Evolutionary conservation across 2,797 vertebrate species (phyloP), one percentile per base, ranked within the genome.

Genomic region (Acrossocheilus fasciatus): DNA sequence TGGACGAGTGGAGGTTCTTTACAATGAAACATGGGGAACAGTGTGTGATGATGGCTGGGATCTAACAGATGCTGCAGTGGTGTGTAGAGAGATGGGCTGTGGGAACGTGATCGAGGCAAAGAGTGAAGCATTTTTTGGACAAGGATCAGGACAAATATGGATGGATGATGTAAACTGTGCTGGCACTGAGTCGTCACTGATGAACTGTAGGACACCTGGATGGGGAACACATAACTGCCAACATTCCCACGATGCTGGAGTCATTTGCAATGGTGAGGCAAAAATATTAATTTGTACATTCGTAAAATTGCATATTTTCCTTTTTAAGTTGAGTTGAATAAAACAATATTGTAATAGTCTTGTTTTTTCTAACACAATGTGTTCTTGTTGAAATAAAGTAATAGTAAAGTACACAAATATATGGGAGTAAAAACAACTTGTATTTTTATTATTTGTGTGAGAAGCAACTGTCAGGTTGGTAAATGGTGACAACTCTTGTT

Each of bases 41-140:
- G 39, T 39, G 39, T 39, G 39, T 39, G 39, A 39, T 39, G 39
- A 39, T 39, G 39, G 5, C 39, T 36, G 36, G 36, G 36, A 36
- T 36, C 36, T 36, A 36, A 4, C 36, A 36, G 36, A 36, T 0
- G 36, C 36, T 36, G 36, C 36, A 36, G 36, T 36, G 36, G 34
- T 34, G 34, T 34, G 34, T 34, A 34, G 34, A 34, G 34, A 34
- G 34, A 34, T 3, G 1, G 34, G 36, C 34, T 34, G 34, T 2
- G 90, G 93, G 74, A 7, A 74, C 34, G 90, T 84, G 4, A 1
- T 90, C 0, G 85, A 87, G 88, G 91, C 89, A n/a, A 86, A 34
- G 5, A 11, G 54, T 20, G 84, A 0, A 23, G 69, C 87, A 14
- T 10, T 39, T 45, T 88, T 82, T 64, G 87, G 87, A 6, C 3